Conservation (phyloP, 1,140 invertebrate species). For the Agrypnia vestita region DNA sequence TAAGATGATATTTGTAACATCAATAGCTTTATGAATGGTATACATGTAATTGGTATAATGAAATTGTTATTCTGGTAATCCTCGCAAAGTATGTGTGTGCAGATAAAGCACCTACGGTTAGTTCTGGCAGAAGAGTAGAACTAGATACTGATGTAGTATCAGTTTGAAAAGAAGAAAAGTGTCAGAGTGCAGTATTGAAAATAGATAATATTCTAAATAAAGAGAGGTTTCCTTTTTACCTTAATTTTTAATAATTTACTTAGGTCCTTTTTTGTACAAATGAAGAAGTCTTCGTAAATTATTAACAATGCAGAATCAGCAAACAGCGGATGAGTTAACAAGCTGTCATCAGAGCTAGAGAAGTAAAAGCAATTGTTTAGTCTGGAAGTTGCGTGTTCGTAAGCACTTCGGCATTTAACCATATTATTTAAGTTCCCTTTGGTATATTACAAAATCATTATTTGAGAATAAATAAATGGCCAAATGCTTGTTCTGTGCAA, state of each 20-base stretch:
- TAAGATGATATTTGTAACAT: too few species aligned
- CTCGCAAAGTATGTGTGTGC: not conserved
- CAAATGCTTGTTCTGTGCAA: not conserved
- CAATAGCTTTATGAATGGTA: too few species aligned
- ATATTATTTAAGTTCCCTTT: not conserved
- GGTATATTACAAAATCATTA: not conserved
- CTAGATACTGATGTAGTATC: not conserved
- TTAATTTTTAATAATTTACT: constrained; percentile 33
- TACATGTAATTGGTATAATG: too few species aligned
- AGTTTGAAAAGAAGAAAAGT: constrained; percentile 10
- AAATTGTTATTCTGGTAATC: constrained; percentile 13
- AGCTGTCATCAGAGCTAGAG: constrained; percentile 64
- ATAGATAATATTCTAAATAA: constrained; percentile 19
- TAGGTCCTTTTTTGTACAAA: constrained; percentile 43
- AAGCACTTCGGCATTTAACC: not conserved
- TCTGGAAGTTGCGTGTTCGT: constrained; percentile 31
- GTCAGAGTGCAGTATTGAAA: constrained; percentile 34
- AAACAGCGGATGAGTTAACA: constrained; percentile 57
- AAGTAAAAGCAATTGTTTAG: constrained; percentile 55
- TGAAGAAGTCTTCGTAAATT: constrained; percentile 41
- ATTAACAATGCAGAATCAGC: constrained; percentile 45
- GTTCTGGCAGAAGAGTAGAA: not conserved
- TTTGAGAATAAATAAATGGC: not conserved
- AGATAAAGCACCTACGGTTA: not conserved
- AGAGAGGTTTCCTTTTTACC: constrained; percentile 45